Base-by-base conservation (phyloP, 2,888 invertebrate species). In the Hemicrepidius hirtus region DNA sequence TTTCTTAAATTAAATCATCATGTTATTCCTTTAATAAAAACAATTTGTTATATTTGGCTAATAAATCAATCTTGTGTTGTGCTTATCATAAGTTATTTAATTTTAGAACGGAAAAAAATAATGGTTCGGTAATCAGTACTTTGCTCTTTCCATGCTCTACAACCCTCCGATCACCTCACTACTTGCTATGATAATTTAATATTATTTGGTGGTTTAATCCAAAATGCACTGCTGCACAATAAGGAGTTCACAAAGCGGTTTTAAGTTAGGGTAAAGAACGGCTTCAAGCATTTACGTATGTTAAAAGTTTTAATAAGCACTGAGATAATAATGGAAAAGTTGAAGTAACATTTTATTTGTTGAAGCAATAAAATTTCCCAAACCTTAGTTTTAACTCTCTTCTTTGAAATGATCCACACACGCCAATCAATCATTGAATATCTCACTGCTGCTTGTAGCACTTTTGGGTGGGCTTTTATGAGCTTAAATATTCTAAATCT, bases 401-500 rank as follows among this genome's bases (percentile, higher is more conserved):
- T 12, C n/a, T 55, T 55, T 55, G 55, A 55, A 55, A 55, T 55
- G 28, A 55, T 55, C 35, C 35, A 55, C 55, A 35, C 35, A 55
- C 35, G 55, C 55, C 55, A 55, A 55, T 55, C 55, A 55, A 55
- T 55, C 55, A 55, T 35, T n/a, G 55, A 35, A 55, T 55, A 55
- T 55, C 21, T 28, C 10, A 55, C 18, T 55, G 16, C 12, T 24
- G 46, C 20, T 46, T 46, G 46, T 46, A 46, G 16, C 53, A 53
- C 53, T 53, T 53, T 24, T 53, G 53, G 53, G 7, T 9, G 24
- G 16, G 55, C 32, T 32, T 55, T 55, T 55, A 28, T 28, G 24
- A 35, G 16, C 35, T 55, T 55, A 35, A 55, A 55, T 55, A 55
- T 35, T 55, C 32, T 55, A 55, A 55, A 55, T 10, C 55, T 55